These are phyloP conservation scores for Scaptomyza pallida DNA, from an alignment of 1,140 invertebrate genomes.

Conservation along the genomic window DNA sequence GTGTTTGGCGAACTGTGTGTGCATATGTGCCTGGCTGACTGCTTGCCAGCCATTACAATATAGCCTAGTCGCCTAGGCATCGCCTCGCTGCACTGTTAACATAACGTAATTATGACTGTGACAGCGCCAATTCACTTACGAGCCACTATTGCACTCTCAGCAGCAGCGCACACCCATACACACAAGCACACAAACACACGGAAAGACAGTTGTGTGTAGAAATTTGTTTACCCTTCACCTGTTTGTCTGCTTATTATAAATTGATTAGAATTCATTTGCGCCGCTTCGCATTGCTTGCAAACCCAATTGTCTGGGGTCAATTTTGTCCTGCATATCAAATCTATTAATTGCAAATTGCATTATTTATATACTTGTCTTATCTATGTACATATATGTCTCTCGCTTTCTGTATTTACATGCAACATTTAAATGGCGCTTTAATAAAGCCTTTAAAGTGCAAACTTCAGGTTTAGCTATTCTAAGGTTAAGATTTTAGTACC, in stretches of 20 bases:
- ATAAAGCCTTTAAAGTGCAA: too few relatives aligned
- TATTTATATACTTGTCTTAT: conserved; percentile 4
- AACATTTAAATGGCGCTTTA: too few relatives aligned
- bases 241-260: conserved; percentile 43
- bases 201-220: conserved; percentile 18
- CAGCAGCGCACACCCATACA: neutral
- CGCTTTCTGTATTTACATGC: too few relatives aligned
- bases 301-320: conserved; percentile 13
- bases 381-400: too few relatives aligned
- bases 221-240: conserved; percentile 43
- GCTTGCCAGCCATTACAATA: neutral
- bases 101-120: conserved; percentile 51
- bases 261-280: conserved; percentile 34
- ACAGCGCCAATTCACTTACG: conserved; percentile 43
- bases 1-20: neutral
- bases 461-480: too few relatives aligned
- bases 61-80: neutral
- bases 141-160: conserved; percentile 7
- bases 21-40: neutral
- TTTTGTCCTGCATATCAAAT: conserved; percentile 9
- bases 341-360: conserved; percentile 13
- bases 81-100: conserved; percentile 11
- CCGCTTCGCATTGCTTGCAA: conserved; percentile 8
- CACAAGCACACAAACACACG: neutral
- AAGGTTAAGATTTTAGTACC: too few relatives aligned